Conservation (phyloP, 2,888 invertebrate genomes). For the Lypha dubia region DNA sequence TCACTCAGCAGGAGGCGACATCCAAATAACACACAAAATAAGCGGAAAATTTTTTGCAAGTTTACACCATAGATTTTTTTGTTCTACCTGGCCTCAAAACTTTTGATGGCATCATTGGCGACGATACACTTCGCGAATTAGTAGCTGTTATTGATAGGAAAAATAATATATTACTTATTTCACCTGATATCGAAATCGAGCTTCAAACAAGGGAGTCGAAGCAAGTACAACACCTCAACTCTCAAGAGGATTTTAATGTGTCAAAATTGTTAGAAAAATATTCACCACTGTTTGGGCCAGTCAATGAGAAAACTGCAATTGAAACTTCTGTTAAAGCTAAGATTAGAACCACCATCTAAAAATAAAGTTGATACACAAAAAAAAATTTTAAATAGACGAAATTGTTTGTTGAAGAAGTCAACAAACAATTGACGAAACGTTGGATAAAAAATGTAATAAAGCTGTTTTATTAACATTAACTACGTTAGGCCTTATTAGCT, state of each 20-base stretch:
- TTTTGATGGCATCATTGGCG: constrained; percentile 5
- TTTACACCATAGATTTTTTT: constrained; percentile 31
- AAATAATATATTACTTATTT: constrained; percentile 18
- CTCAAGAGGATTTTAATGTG: constrained; percentile 14
- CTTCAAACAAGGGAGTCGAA: constrained; percentile 8
- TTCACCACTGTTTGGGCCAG: constrained; percentile 47
- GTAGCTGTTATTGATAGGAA: constrained; percentile 9
- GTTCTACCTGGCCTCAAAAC: constrained; percentile 15
- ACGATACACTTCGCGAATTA: constrained; percentile 28
- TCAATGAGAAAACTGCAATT: too few species aligned
- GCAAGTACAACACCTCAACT: constrained; percentile 1
- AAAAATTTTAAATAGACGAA: too few species aligned
- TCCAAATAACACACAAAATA: constrained; percentile 18
- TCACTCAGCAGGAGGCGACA: constrained; percentile 3
- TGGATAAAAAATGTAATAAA: too few species aligned
- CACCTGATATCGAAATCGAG: constrained; percentile 12
- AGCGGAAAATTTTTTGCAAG: constrained; percentile 22
- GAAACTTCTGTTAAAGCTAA: too few species aligned
- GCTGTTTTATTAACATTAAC: too few species aligned
- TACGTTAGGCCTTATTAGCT: too few species aligned
- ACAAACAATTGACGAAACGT: too few species aligned
- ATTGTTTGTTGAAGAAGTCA: too few species aligned
- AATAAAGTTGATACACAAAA: too few species aligned
- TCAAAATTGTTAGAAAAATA: constrained; percentile 6
- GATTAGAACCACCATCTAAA: too few species aligned